Conservation (phyloP, 2,113 vertebrate genomes). For the Trachemys scripta region DNA sequence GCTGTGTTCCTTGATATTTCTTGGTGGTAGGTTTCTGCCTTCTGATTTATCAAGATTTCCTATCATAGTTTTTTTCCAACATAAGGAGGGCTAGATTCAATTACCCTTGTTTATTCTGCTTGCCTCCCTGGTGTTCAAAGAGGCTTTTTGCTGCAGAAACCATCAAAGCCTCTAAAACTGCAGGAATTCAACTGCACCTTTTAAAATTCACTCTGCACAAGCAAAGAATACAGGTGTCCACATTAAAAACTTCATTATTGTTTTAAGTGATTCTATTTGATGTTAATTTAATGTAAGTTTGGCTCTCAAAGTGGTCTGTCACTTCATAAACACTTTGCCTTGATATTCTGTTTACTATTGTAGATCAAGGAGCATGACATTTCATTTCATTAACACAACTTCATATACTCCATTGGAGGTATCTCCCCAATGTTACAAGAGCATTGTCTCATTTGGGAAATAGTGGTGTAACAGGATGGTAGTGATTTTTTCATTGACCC, state of each 20-base stretch:
- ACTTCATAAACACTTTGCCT: background rate
- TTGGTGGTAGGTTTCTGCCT: background rate
- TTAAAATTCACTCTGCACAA: background rate
- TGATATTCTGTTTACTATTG: background rate
- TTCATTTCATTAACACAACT: background rate
- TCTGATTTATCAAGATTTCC: background rate
- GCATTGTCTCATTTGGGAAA: accelerated
- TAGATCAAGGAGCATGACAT: background rate
- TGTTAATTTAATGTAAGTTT: background rate
- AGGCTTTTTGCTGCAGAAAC: background rate
- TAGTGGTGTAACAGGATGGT: background rate
- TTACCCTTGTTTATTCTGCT: background rate
- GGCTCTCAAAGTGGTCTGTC: background rate
- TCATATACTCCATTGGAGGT: background rate
- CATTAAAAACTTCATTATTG: background rate
- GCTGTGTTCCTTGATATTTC: background rate
- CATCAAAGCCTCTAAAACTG: background rate
- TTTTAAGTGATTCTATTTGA: background rate
- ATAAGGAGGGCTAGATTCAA: background rate
- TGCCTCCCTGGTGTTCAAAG: background rate
- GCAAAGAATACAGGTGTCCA: background rate
- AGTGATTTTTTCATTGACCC: background rate
- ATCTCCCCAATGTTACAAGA: background rate
- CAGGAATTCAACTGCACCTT: background rate
- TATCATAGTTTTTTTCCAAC: background rate